These are phyloP conservation scores for Smittia aterrima DNA, from an alignment of 2,888 invertebrate species.

Conservation along the genomic window DNA sequence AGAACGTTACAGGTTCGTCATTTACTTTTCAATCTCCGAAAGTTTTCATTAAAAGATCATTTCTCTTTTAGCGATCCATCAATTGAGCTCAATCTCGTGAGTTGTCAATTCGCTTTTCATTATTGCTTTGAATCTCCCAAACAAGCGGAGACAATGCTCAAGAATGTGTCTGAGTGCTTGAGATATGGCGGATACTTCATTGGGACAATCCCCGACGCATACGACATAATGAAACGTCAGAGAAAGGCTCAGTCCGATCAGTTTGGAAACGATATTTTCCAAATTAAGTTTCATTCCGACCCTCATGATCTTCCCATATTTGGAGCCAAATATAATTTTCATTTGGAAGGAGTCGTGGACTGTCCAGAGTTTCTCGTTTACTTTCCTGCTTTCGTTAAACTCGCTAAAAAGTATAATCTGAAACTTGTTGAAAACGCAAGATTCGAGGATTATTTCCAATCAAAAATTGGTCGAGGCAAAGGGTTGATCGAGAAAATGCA, in stretches of 20 bases:
- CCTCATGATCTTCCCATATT: constrained; percentile 75
- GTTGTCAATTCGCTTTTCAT: constrained; percentile 98
- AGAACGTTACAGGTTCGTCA: constrained; percentile 61
- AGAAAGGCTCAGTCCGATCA: constrained; percentile 58
- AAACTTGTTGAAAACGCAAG: constrained; percentile 66
- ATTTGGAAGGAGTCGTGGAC: constrained; percentile 92
- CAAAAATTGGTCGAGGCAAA: constrained; percentile 46
- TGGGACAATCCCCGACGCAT: constrained; percentile 93
- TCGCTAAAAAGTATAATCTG: constrained; percentile 70
- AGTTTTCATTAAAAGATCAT: neutral
- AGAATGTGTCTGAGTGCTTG: constrained; percentile 87
- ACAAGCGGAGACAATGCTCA: constrained; percentile 89
- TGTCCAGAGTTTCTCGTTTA: constrained; percentile 98
- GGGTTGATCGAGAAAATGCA: constrained; percentile 72
- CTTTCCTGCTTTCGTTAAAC: constrained; percentile 77
- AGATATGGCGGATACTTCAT: constrained; percentile 91
- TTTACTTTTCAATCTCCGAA: neutral
- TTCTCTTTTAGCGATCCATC: constrained; percentile 60
- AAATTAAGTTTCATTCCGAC: constrained; percentile 69
- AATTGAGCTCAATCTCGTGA: constrained; percentile 81
- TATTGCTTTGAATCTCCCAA: constrained; percentile 88
- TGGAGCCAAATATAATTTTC: constrained; percentile 94
- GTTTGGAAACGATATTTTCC: constrained; percentile 79
- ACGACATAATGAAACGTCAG: constrained; percentile 80
- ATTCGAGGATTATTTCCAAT: constrained; percentile 77